phyloP scores from a whole-genome alignment of 2,888 invertebrate genomes.

The Parthenolecanium corni region DNA sequence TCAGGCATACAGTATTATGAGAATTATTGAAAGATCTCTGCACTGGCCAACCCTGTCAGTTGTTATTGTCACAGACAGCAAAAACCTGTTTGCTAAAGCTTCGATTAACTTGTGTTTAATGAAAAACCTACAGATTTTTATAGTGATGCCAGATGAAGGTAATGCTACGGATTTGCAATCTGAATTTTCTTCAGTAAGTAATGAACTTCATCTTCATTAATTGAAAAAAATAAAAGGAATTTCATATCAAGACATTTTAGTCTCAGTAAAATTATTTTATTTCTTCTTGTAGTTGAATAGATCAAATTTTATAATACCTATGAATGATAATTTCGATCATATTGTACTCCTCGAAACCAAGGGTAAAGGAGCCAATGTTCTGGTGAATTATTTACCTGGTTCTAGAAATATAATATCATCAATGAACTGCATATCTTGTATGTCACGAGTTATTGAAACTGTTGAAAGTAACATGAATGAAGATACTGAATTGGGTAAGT shows the following conservation, averaged over 20 bases:
- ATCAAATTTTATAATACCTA: background rate
- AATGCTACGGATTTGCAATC: conserved; percentile 51
- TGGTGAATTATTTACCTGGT: conserved; percentile 47
- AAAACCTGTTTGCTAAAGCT: conserved; percentile 63
- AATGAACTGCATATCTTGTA: conserved; percentile 45
- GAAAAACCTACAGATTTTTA: conserved; percentile 53
- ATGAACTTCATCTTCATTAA: background rate
- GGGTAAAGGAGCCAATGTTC: conserved; percentile 40
- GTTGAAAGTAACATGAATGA: conserved; percentile 46
- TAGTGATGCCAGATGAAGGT: conserved; percentile 56
- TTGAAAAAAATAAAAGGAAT: too few species aligned
- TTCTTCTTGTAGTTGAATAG: too few species aligned
- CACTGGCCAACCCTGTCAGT: too few species aligned
- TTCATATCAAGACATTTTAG: background rate
- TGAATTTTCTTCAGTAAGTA: conserved; percentile 43
- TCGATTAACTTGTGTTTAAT: conserved; percentile 58
- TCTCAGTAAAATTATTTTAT: too few species aligned
- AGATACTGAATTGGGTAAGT: conserved; percentile 11
- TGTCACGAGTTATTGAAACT: conserved; percentile 48
- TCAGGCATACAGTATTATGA: too few species aligned
- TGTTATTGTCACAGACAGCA: conserved; percentile 35
- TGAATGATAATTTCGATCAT: conserved; percentile 24
- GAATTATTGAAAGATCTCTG: too few species aligned
- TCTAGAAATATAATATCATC: conserved; percentile 46
- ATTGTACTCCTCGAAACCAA: conserved; percentile 22